Evolutionary conservation across 2,797 vertebrate species (phyloP).

Genomic region (Cheirogaleus major): DNA sequence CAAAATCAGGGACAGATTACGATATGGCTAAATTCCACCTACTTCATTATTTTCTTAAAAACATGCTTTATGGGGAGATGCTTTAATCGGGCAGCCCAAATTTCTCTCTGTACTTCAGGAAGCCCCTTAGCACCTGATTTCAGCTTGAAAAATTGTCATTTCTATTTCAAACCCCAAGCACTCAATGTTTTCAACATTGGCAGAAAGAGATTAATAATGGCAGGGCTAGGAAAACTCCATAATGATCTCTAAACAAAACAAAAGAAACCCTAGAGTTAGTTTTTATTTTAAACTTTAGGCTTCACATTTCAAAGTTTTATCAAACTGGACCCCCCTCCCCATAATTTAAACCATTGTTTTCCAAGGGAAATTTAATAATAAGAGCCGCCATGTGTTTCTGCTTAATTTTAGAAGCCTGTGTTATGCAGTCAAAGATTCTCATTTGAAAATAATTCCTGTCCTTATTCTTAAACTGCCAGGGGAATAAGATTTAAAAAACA

Average conservation of each 20-base stretch:
- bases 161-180: constrained; percentile 58
- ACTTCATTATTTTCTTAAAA: constrained; percentile 48
- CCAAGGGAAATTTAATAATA: constrained; percentile 81
- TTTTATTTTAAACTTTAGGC: constrained; percentile 67
- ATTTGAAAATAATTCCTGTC: constrained; percentile 83
- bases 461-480: constrained; percentile 78
- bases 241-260: neutral
- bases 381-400: constrained; percentile 78
- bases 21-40: constrained; percentile 50
- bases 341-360: constrained; percentile 82
- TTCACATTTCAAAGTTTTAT: constrained; percentile 80
- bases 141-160: constrained; percentile 50
- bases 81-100: constrained; percentile 40
- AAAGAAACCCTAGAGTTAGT: neutral
- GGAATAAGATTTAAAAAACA: constrained; percentile 81
- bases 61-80: constrained; percentile 14
- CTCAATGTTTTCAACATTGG: constrained; percentile 47
- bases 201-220: constrained; percentile 59
- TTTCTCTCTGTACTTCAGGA: constrained; percentile 28
- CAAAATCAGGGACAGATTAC: constrained; percentile 24
- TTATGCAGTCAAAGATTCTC: constrained; percentile 76
- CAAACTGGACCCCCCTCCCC: constrained; percentile 33
- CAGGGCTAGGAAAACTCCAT: constrained; percentile 8
- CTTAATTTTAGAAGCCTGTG: constrained; percentile 81
- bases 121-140: constrained; percentile 60